Evolutionary conservation across 2,113 vertebrate genomes (phyloP), one percentile per base, ranked within the genome.

Genomic region (Perca flavescens): DNA sequence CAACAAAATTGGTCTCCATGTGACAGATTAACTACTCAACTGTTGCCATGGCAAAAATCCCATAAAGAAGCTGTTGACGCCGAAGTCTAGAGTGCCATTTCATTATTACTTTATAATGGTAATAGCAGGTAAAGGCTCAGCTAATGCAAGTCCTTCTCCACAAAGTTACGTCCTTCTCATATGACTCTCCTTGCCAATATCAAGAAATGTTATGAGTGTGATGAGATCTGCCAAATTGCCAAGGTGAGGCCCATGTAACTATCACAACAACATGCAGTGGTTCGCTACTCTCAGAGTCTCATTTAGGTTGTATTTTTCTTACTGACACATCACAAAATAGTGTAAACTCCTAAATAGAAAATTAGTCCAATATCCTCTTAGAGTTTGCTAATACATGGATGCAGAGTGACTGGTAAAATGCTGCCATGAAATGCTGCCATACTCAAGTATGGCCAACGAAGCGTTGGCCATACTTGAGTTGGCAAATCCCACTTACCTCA

Each of bases 401-500:
- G 83, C 67, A 73, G 77, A 87, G 82, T 86, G 82, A 82, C 84
- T 83, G n/a, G 54, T 83, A 61, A 88, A 82, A 79, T 75, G 77
- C 90, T 82, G 72, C 86, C 2, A 28, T 28, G 28, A 28, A 28
- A 28, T 28, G 28, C 28, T 28, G 28, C 28, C 28, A 28, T 28
- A 28, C 25, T 25, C 25, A 25, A 25, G 25, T 25, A 25, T 25
- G 25, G 25, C 25, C 25, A 25, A 2, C 25, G 79, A 75, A 83
- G 53, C 54, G 4, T 74, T 89, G 0, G 61, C 81, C 82, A 54
- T 56, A 60, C 65, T 88, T 86, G 85, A 88, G 92, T 92, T 86
- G 57, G 64, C 58, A 87, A 87, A 89, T 91, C 80, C 85, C 74
- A 61, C 67, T 88, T 87, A 84, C 53, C 79, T 83, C 73, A 61